Conservation (phyloP, 2,113 vertebrate genomes). For the Aegypius monachus region DNA sequence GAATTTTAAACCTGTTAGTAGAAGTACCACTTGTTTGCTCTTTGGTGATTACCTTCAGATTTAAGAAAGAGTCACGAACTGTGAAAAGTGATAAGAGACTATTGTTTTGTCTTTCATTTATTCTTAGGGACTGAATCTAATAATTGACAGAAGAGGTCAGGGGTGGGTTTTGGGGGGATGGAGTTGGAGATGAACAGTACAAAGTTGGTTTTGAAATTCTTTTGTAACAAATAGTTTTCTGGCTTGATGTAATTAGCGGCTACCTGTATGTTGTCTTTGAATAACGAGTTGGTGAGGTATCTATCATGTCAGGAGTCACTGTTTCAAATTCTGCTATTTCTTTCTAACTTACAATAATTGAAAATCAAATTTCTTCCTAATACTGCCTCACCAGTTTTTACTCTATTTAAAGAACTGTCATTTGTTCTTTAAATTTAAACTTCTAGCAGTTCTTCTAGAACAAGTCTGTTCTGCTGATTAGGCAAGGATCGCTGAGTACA, state of each 20-base stretch:
- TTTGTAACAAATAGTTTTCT: background rate
- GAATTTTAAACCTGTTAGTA: background rate
- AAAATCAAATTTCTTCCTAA: background rate
- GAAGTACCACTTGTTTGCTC: background rate
- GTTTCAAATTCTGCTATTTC: background rate
- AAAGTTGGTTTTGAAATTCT: background rate
- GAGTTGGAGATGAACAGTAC: background rate
- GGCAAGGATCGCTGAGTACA: background rate
- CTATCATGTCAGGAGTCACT: background rate
- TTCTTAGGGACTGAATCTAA: background rate
- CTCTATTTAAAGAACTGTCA: background rate
- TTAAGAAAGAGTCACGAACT: background rate
- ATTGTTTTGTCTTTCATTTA: background rate
- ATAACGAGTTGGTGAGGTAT: background rate
- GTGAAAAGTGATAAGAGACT: background rate
- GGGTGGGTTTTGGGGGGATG: background rate
- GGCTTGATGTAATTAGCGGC: background rate
- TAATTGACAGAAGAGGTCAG: background rate
- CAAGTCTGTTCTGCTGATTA: background rate
- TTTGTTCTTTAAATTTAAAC: background rate
- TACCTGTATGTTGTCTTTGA: background rate
- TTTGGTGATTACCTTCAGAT: background rate
- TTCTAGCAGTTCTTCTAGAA: background rate
- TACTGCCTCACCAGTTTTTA: background rate
- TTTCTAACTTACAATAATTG: background rate